A percentile compares a stretch with the other conserved stretches of the same genome.
These are phyloP conservation scores for Nasonia giraulti DNA, from an alignment of 1,140 invertebrate species.

Conservation along the genomic window DNA sequence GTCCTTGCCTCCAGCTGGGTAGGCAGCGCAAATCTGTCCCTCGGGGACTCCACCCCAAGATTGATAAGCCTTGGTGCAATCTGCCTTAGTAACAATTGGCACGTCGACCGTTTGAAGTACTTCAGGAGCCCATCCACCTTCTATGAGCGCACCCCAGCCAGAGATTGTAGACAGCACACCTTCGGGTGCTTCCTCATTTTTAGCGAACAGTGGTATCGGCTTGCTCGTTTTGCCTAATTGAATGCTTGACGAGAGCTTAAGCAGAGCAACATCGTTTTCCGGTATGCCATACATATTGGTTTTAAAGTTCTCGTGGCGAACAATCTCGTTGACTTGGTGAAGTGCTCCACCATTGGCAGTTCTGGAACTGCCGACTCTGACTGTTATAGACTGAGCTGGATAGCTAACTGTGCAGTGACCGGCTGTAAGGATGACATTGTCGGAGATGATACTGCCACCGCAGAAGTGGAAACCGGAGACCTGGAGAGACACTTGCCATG, in stretches of 20 bases:
- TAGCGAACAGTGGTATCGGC: slow-evolving; percentile 68
- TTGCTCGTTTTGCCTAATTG: slow-evolving; percentile 73
- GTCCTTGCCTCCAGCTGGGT: slow-evolving; percentile 68
- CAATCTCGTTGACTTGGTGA: slow-evolving; percentile 44
- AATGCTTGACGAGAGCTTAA: slow-evolving; percentile 75
- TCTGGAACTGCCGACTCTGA: slow-evolving; percentile 12
- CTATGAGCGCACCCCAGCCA: slow-evolving; percentile 55
- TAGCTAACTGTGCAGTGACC: slow-evolving; percentile 68
- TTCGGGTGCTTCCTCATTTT: slow-evolving; percentile 4
- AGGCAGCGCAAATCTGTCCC: slow-evolving; percentile 38
- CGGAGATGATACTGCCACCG: slow-evolving; percentile 75
- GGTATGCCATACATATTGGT: slow-evolving; percentile 62
- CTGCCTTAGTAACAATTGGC: slow-evolving; percentile 42
- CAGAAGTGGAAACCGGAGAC: slow-evolving; percentile 75
- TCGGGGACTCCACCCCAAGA: slow-evolving; percentile 33
- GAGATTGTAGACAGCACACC: slow-evolving; percentile 50
- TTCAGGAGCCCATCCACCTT: slow-evolving; percentile 18
- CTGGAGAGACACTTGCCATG: slow-evolving; percentile 77
- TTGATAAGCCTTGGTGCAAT: slow-evolving; percentile 43
- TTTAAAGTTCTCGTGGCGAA: slow-evolving; percentile 40
- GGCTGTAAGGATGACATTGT: slow-evolving; percentile 75
- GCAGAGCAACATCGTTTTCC: slow-evolving; percentile 78
- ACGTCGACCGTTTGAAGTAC: slow-evolving; percentile 46
- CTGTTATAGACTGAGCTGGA: neutral
- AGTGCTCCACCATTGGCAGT: slow-evolving; percentile 23